These are phyloP conservation scores for Colletes collaris DNA, from an alignment of 2,888 invertebrate species.

Conservation along the genomic window DNA sequence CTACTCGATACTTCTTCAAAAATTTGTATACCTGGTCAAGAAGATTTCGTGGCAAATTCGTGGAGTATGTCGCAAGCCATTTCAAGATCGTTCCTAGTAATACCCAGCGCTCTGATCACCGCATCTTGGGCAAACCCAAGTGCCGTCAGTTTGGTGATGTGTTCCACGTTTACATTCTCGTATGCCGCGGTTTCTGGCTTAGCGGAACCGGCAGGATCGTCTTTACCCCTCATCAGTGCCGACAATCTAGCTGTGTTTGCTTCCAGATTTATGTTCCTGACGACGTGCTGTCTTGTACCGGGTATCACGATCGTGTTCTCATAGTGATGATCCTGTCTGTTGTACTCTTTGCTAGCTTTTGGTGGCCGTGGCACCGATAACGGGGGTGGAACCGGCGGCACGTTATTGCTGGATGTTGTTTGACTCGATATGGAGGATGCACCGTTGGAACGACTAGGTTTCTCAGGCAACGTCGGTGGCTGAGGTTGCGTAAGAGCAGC, in stretches of 20 bases:
- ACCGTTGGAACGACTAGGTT: conserved; percentile 58
- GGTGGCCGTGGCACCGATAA: conserved; percentile 78
- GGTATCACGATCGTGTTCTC: conserved; percentile 84
- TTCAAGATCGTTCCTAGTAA: conserved; percentile 95
- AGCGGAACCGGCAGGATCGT: conserved; percentile 72
- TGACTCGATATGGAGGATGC: conserved; percentile 36
- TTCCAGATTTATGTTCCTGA: conserved; percentile 80
- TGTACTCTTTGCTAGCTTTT: conserved; percentile 73
- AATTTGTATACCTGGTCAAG: conserved; percentile 78
- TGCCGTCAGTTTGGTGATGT: conserved; percentile 93
- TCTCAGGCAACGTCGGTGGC: conserved; percentile 76
- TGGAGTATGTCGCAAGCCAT: conserved; percentile 98
- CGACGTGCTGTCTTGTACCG: conserved; percentile 81
- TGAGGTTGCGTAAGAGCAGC: conserved; percentile 36
- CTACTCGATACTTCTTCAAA: conserved; percentile 26
- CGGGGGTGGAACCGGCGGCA: conserved; percentile 80
- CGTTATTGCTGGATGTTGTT: conserved; percentile 49
- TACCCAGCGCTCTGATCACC: conserved; percentile 95
- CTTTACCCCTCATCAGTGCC: conserved; percentile 79
- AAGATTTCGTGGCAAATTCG: conserved; percentile 91
- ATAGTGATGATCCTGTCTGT: conserved; percentile 84
- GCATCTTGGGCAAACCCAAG: conserved; percentile 96
- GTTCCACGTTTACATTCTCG: conserved; percentile 95
- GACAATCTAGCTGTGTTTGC: conserved; percentile 77
- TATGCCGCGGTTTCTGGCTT: conserved; percentile 85